Evolutionary conservation across 2,113 vertebrate species (phyloP).

Genomic region (Phylloscopus trochiloides): DNA sequence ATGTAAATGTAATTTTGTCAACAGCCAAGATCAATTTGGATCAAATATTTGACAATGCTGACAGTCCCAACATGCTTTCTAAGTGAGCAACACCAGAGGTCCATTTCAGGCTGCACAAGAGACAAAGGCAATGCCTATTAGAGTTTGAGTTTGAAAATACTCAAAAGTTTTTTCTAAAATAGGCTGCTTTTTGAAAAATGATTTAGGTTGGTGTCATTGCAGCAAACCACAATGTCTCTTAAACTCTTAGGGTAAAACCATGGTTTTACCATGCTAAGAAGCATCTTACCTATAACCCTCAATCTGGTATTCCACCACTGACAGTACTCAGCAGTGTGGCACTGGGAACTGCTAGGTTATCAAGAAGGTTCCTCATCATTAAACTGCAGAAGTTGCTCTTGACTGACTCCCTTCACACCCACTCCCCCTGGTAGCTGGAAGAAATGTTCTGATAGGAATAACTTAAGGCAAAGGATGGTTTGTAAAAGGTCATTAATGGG

Average conservation of each 20-base stretch:
- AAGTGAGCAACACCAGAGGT: background rate
- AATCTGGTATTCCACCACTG: background rate
- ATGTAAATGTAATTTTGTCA: background rate
- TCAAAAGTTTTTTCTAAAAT: background rate
- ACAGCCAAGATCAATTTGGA: background rate
- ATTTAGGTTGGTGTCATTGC: background rate
- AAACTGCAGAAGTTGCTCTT: background rate
- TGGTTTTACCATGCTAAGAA: background rate
- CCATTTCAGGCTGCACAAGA: background rate
- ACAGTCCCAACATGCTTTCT: background rate
- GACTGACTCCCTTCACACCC: background rate
- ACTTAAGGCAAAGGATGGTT: background rate
- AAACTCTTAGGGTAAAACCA: background rate
- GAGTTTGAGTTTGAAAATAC: background rate
- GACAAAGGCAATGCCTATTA: background rate
- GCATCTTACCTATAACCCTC: background rate
- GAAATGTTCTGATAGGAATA: background rate
- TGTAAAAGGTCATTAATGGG: conserved; percentile 42
- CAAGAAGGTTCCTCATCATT: background rate
- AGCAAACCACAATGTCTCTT: background rate
- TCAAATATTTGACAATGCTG: background rate
- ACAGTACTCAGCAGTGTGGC: background rate
- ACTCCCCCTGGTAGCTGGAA: background rate
- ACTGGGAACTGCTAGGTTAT: background rate
- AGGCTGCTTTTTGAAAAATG: background rate